Conservation (phyloP, 2,888 invertebrate genomes). For the Ethmia dodecea region DNA sequence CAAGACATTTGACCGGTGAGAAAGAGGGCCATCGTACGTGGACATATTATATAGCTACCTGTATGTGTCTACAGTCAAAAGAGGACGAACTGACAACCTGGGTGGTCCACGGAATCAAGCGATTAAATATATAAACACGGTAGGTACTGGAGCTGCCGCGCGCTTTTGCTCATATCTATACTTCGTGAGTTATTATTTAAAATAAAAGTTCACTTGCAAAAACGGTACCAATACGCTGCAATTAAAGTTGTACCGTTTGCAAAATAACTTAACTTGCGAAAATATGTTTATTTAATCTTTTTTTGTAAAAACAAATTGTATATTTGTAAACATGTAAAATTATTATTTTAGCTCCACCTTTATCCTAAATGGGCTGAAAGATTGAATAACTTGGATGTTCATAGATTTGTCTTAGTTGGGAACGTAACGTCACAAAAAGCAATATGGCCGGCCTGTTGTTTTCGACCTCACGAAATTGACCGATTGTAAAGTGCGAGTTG, state of each 20-base stretch:
- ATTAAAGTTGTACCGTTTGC: constrained; percentile 38
- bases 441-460: no score
- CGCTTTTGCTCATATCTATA: constrained; percentile 39
- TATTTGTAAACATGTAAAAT: no score
- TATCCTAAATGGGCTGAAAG: no score
- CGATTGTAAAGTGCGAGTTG: no score
- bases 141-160: constrained; percentile 30
- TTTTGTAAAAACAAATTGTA: no score
- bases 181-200: constrained; percentile 49
- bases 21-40: constrained; percentile 6
- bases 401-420: no score
- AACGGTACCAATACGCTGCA: constrained; percentile 48
- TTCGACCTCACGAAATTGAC: no score
- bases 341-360: no score
- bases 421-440: no score
- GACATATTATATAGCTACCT: constrained; percentile 7
- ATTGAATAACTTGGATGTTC: no score
- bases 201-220: constrained; percentile 55
- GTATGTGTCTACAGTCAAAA: constrained; percentile 32
- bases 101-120: constrained; percentile 67
- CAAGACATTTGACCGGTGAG: constrained; percentile 14
- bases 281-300: no score
- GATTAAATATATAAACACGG: constrained; percentile 49
- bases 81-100: constrained; percentile 50
- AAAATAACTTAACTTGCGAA: background rate